A percentile compares a stretch with the other conserved stretches of the same genome.
phyloP scores from a whole-genome alignment of 2,888 invertebrate species.

The Eupithecia pulchellata region DNA sequence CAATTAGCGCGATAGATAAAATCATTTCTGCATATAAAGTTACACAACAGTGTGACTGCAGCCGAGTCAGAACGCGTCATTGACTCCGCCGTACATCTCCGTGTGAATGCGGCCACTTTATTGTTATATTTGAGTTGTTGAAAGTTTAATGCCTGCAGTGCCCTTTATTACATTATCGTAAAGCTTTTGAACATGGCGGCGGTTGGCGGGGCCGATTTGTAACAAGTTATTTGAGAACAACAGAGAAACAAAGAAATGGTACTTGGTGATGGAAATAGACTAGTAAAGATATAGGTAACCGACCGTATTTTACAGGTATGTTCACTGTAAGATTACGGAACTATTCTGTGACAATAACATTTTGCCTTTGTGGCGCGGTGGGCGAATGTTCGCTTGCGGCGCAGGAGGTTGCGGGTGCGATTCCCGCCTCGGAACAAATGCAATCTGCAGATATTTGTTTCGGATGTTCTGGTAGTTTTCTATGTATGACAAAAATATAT shows the following conservation, averaged over 20 bases:
- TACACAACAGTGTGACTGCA: conserved; percentile 20
- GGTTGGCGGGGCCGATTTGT: not conserved
- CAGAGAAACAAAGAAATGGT: not conserved
- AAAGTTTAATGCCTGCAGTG: conserved; percentile 21
- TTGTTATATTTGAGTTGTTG: conserved; percentile 21
- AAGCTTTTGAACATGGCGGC: not conserved
- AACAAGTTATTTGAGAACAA: not conserved
- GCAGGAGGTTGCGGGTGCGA: no score
- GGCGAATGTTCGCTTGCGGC: no score
- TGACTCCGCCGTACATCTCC: conserved; percentile 28
- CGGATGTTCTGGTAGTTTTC: no score
- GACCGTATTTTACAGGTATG: no score
- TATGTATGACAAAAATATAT: no score
- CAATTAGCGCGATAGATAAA: not conserved
- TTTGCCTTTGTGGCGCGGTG: no score
- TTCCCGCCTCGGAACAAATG: no score
- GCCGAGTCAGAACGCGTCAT: conserved; percentile 20
- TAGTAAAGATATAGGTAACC: not conserved
- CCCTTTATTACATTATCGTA: conserved; percentile 16
- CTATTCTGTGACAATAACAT: not conserved
- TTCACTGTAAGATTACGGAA: not conserved
- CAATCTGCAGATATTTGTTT: no score
- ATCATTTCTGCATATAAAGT: not conserved
- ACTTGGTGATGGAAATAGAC: not conserved
- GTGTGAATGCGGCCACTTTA: conserved; percentile 29